These are phyloP conservation scores for Lycophotia porphyrea DNA, from an alignment of 2,888 invertebrate genomes.

Conservation along the genomic window DNA sequence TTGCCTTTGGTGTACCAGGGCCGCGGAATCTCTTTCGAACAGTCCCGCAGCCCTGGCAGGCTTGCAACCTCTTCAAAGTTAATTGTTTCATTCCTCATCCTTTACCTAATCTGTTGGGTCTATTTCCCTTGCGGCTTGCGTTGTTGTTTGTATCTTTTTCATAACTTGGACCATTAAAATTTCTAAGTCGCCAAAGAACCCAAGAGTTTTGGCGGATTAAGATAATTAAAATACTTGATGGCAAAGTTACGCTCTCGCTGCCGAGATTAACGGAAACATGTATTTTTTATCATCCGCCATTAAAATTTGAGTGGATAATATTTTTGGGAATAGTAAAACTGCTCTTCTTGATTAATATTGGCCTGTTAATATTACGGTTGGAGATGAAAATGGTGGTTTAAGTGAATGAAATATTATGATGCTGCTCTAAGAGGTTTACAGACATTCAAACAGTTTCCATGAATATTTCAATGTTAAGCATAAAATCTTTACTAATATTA, in stretches of 20 bases:
- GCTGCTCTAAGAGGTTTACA: not conserved
- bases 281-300: slow-evolving; percentile 61
- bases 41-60: too few relatives aligned
- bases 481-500: too few relatives aligned
- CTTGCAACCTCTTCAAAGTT: slow-evolving; percentile 2
- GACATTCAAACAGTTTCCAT: not conserved
- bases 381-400: not conserved
- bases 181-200: slow-evolving; percentile 73
- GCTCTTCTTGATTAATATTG: slow-evolving; percentile 8
- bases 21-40: too few relatives aligned
- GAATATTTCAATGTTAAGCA: not conserved
- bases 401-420: not conserved
- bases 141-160: slow-evolving; percentile 53
- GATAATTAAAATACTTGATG: slow-evolving; percentile 84
- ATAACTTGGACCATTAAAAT: slow-evolving; percentile 69
- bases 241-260: slow-evolving; percentile 72
- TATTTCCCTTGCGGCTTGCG: slow-evolving; percentile 26
- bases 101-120: slow-evolving; percentile 35
- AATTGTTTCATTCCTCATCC: slow-evolving; percentile 38
- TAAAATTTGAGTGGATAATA: slow-evolving; percentile 59
- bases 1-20: too few relatives aligned
- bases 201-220: slow-evolving; percentile 78
- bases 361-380: not conserved
- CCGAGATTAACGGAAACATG: slow-evolving; percentile 70
- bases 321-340: slow-evolving; percentile 38